These are phyloP conservation scores for Brachyalestes nurse DNA, from an alignment of 2,797 vertebrate genomes.

Conservation along the genomic window DNA sequence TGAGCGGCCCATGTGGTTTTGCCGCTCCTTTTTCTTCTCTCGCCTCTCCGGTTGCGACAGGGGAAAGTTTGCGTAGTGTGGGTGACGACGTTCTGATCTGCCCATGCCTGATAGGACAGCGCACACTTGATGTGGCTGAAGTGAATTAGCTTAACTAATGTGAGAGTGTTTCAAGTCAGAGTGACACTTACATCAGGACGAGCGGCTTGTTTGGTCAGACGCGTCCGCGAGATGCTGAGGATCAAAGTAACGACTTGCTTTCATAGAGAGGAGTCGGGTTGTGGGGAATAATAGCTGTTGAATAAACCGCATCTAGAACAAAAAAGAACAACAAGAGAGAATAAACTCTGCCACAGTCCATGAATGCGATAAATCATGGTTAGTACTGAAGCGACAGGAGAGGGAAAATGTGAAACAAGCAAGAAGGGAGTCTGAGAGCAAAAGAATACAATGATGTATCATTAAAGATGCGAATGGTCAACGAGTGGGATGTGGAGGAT, in stretches of 20 bases:
- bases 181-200: slow-evolving; percentile 20
- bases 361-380: too few relatives aligned
- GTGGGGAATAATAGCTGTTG: slow-evolving; percentile 1
- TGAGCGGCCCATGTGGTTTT: slow-evolving; percentile 43
- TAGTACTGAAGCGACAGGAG: too few relatives aligned
- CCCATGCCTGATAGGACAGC: slow-evolving; percentile 40
- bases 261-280: neutral
- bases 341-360: neutral
- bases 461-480: too few relatives aligned
- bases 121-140: slow-evolving; percentile 29
- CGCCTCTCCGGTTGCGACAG: slow-evolving; percentile 16
- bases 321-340: neutral
- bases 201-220: neutral
- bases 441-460: too few relatives aligned
- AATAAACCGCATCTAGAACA: neutral
- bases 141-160: slow-evolving; percentile 22
- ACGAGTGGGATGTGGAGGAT: too few relatives aligned
- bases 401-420: too few relatives aligned
- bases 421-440: too few relatives aligned
- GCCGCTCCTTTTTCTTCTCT: slow-evolving; percentile 45
- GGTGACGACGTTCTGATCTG: slow-evolving; percentile 21
- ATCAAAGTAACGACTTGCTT: slow-evolving; percentile 13
- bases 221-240: neutral
- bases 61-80: slow-evolving; percentile 27
- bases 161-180: slow-evolving; percentile 44